Evolutionary conservation across 2,797 vertebrate species (phyloP).

Genomic region (Adrianichthys oophorus): DNA sequence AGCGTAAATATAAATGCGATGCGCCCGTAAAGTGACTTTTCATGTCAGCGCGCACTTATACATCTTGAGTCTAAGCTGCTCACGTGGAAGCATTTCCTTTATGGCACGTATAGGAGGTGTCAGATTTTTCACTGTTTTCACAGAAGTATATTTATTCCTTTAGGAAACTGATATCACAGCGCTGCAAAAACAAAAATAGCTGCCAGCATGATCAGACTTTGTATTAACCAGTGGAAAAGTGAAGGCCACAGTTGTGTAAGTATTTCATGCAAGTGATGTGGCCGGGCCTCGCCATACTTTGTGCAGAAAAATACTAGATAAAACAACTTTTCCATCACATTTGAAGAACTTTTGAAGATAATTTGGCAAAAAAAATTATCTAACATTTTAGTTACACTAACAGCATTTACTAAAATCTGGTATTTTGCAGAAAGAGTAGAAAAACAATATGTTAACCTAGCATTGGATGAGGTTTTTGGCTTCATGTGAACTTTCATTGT

Average conservation of each 20-base stretch:
- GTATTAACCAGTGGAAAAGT: constrained; percentile 35
- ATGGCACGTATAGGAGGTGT: not conserved
- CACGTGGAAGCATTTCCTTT: too few species aligned
- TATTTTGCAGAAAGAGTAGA: too few species aligned
- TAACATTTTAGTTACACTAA: too few species aligned
- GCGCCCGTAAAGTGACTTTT: too few species aligned
- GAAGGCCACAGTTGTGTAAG: constrained; percentile 52
- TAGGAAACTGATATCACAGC: constrained; percentile 20
- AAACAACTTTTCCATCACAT: constrained; percentile 24
- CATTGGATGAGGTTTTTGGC: too few species aligned
- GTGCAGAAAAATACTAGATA: constrained; percentile 34
- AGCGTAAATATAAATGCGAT: too few species aligned
- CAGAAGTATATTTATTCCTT: not conserved
- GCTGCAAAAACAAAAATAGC: constrained; percentile 17
- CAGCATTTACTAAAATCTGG: too few species aligned
- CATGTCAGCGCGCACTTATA: too few species aligned
- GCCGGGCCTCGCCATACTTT: constrained; percentile 26
- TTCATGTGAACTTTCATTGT: too few species aligned
- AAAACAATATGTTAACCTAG: too few species aligned
- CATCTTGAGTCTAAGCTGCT: too few species aligned
- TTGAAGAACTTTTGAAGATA: not conserved
- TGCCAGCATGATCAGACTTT: constrained; percentile 29
- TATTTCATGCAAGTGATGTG: constrained; percentile 55
- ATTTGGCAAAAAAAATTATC: too few species aligned
- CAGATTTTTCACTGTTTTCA: constrained; percentile 7